A percentile compares a stretch with the other conserved stretches of the same genome.
Conservation (phyloP, 2,113 vertebrate genomes). For the Phaetusa simplex region DNA sequence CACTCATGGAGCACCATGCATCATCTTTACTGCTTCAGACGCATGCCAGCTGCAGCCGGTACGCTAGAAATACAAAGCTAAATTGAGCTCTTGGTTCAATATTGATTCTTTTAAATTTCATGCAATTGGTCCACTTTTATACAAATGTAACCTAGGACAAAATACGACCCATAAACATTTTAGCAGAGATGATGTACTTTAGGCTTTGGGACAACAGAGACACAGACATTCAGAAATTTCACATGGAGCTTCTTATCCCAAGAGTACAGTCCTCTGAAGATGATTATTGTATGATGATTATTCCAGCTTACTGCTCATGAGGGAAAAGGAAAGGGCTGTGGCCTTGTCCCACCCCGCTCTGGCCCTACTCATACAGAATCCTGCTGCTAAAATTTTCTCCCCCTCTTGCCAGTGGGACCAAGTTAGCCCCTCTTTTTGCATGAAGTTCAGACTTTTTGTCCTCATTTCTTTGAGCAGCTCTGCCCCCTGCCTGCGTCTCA, state of each 20-base stretch:
- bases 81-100: background rate
- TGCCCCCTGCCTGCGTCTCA: slow-evolving; percentile 49
- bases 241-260: background rate
- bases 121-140: background rate
- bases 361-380: background rate
- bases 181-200: background rate
- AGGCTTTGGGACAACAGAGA: background rate
- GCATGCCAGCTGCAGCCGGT: slow-evolving; percentile 23
- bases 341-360: background rate
- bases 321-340: background rate
- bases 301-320: background rate
- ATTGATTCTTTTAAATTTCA: background rate
- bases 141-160: background rate
- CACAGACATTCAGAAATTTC: background rate
- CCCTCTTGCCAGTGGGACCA: background rate
- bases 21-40: slow-evolving; percentile 17
- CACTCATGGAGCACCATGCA: slow-evolving; percentile 20
- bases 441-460: slow-evolving; percentile 17
- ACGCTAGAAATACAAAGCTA: slow-evolving; percentile 14
- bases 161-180: background rate
- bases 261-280: background rate
- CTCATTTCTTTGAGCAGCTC: slow-evolving; percentile 61
- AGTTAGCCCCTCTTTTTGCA: slow-evolving; percentile 2
- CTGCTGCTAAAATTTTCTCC: background rate
- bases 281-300: background rate